Evolutionary conservation across 2,888 invertebrate genomes (phyloP).

Genomic region (Brachylomia viminalis): DNA sequence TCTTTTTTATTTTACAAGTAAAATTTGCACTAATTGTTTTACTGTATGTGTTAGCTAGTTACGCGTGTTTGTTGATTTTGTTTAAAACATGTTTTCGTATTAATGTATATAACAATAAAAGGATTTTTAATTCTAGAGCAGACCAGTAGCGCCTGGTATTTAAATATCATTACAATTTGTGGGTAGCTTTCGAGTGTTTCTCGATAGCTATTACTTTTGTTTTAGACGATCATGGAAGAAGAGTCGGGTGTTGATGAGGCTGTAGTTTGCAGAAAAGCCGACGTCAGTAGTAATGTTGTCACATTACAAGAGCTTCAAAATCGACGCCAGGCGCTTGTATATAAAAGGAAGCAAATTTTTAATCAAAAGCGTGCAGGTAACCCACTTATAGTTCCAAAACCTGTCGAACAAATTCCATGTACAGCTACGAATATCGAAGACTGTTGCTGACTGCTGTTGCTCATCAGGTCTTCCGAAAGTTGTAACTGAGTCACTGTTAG

Average conservation of each 20-base stretch:
- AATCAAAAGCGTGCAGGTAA: background rate
- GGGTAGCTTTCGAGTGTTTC: background rate
- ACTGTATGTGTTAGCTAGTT: too few species aligned
- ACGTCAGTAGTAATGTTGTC: slow-evolving; percentile 1
- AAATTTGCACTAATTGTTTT: too few species aligned
- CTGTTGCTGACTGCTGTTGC: background rate
- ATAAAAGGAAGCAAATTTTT: background rate
- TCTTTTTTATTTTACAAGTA: background rate
- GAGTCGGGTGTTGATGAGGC: too few species aligned
- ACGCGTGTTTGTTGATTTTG: too few species aligned
- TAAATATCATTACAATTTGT: background rate
- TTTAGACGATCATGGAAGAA: background rate
- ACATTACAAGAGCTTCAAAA: background rate
- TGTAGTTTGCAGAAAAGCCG: background rate
- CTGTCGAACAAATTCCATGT: background rate
- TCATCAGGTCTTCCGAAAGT: background rate
- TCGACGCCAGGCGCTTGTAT: background rate
- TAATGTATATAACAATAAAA: too few species aligned
- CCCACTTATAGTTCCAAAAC: background rate
- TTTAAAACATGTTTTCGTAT: too few species aligned
- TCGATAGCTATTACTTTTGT: background rate
- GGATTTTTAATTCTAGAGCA: background rate
- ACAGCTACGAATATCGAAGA: background rate
- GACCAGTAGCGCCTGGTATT: too few species aligned
- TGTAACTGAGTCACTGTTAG: slow-evolving; percentile 1